Evolutionary conservation across 2,113 vertebrate species (phyloP), one percentile per base, ranked within the genome.

Genomic region (Colistium nudipinnis): DNA sequence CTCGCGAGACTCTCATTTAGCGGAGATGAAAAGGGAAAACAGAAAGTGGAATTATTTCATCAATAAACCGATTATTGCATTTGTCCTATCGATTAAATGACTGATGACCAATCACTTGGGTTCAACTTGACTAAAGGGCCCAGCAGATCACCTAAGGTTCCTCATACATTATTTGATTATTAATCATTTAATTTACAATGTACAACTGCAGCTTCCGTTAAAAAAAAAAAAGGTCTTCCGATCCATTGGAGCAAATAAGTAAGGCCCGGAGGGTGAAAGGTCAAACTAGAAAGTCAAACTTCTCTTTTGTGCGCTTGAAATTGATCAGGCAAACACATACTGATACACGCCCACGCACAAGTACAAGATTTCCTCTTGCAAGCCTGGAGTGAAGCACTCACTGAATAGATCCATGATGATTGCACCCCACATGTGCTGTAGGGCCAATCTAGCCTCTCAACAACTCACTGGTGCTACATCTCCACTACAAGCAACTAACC

Each of bases 351-450:
- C 52, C 20, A 66, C 57, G 71, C 38, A 55, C 28, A 20, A 53
- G n/a, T n/a, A 57, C 22, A 9, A 19, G 25, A 71, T 72, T 31
- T 79, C 36, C 31, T 52, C 24, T 30, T 62, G 59, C 66, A 49
- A 53, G 64, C 67, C 63, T 45, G 70, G 84, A 72, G 47, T 45
- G 70, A 85, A 72, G 47, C 78, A 70, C 80, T 85, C 80, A 75
- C 78, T 87, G 78, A 86, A 86, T 72, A 69, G 81, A 85, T 87
- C 59, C 70, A 72, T 81, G 85, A 84, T 86, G 85, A 89, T 88
- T 90, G 74, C 74, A 78, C 53, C n/a, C n/a, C 81, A n/a, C 47
- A 20, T 67, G 74, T 48, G 74, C 73, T 64, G 66, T 53, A 75
- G 74, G 56, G 72, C 74, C 76, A 78, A 74, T 78, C 79, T 64